Evolutionary conservation across 1,140 invertebrate species (phyloP).

Genomic region (Nebria ingens): DNA sequence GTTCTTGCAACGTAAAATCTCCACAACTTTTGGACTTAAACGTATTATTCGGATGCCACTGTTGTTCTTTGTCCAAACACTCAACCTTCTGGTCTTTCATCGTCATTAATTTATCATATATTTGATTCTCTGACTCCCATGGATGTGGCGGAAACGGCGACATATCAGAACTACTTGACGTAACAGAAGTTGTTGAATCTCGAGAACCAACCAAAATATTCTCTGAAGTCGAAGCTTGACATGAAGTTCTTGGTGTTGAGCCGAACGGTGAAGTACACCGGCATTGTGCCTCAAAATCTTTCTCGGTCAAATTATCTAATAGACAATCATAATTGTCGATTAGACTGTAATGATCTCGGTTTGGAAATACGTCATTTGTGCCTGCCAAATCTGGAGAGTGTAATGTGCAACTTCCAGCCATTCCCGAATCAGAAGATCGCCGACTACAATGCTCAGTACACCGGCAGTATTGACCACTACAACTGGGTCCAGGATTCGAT

Average conservation of each 20-base stretch:
- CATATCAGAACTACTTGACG: conserved; percentile 36
- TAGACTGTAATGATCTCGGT: neutral
- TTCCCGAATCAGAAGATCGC: conserved; percentile 69
- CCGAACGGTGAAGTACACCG: conserved; percentile 60
- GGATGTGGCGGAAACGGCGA: conserved; percentile 33
- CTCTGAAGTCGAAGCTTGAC: conserved; percentile 42
- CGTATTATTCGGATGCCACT: neutral
- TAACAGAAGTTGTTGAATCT: conserved; percentile 39
- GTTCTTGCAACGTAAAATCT: conserved; percentile 24
- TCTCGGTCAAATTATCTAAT: conserved; percentile 38
- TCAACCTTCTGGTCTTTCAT: conserved; percentile 16
- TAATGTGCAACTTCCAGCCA: conserved; percentile 67
- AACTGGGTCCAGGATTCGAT: conserved; percentile 24
- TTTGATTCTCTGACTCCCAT: conserved; percentile 29
- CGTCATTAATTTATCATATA: conserved; percentile 33
- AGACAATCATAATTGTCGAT: conserved; percentile 7
- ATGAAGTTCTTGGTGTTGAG: conserved; percentile 52
- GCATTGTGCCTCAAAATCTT: conserved; percentile 56
- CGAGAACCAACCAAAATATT: conserved; percentile 37
- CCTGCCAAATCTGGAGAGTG: conserved; percentile 47
- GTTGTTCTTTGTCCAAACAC: neutral
- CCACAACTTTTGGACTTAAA: conserved; percentile 32
- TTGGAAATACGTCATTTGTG: neutral
- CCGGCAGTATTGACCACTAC: conserved; percentile 37
- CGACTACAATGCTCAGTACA: conserved; percentile 50